Evolutionary conservation across 2,797 vertebrate genomes (phyloP), one percentile per base, ranked within the genome.

Genomic region (Anomalospiza imberbis): DNA sequence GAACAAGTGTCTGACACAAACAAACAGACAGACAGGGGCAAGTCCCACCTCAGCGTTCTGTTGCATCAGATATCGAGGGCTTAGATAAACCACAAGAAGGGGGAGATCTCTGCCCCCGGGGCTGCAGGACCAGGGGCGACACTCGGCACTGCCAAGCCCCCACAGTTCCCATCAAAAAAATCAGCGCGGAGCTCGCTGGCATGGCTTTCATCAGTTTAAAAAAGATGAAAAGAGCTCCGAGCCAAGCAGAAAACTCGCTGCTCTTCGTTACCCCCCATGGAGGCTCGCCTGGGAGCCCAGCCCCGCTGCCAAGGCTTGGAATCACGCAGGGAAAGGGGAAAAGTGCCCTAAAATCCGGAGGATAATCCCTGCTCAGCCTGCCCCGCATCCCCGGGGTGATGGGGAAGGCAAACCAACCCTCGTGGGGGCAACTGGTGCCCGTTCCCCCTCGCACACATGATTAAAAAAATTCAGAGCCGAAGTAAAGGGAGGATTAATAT

Each of bases 81-180:
- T 89, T 68, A 76, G 91, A 93, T 73, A 96, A 96, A 95, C 83
- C 83, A 92, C 96, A 93, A 96, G 95, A 96, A 87, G 91, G 92
- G 88, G 94, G 95, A 96, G 96, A 92, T 93, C 94, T 96, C 95
- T 97, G 96, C 96, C 95, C 61, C 83, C 65, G 84, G 79, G 91
- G 93, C 83, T 67, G 63, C 77, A 90, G 87, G 89, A 91, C 93
- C 89, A 94, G 95, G 93, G 94, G 93, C 74, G 86, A 94, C 87
- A 89, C 91, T 95, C 94, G 24, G 91, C 92, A 53, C 18, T 94
- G 96, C 95, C 91, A 95, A 96, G 92, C 94, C 94, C 94, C 95
- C 96, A 94, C 95, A 95, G 94, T 95, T 96, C 94, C 95, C 96
- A 96, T 78, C 83, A 94, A 96, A 95, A 89, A 96, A 95, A 81